These are phyloP conservation scores for Meghimatium bilineatum DNA, from an alignment of 2,888 invertebrate genomes.

Conservation along the genomic window DNA sequence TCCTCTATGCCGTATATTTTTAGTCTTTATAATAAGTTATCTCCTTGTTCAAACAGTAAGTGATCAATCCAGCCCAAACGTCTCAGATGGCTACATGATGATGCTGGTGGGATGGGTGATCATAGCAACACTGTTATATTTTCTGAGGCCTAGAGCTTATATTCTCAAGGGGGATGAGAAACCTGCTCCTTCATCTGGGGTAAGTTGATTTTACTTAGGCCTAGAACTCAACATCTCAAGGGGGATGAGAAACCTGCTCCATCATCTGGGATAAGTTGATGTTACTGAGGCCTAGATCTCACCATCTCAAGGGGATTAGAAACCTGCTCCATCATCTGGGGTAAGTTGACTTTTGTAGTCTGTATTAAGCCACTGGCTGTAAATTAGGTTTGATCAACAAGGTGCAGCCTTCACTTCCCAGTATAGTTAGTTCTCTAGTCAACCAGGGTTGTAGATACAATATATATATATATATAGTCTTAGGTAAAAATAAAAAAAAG, in stretches of 20 bases:
- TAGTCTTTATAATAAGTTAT: background rate
- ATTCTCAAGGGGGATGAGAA: constrained; percentile 75
- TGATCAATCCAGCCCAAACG: background rate
- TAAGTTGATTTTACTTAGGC: constrained; percentile 57
- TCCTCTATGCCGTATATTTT: too few species aligned
- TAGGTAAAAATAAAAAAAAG: too few species aligned
- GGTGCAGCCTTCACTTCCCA: too few species aligned
- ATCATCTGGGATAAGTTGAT: constrained; percentile 46
- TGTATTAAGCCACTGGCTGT: too few species aligned
- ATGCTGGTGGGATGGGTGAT: constrained; percentile 79
- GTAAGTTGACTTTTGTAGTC: too few species aligned
- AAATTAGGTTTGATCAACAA: too few species aligned
- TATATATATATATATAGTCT: too few species aligned
- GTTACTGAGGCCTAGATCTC: too few species aligned
- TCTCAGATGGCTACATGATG: constrained; percentile 73
- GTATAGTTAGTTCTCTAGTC: too few species aligned
- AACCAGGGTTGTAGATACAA: too few species aligned
- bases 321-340: too few species aligned
- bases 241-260: constrained; percentile 75
- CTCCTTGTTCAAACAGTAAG: constrained; percentile 3
- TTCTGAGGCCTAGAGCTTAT: constrained; percentile 79
- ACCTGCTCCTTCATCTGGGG: constrained; percentile 61
- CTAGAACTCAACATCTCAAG: constrained; percentile 76
- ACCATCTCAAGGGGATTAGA: too few species aligned
- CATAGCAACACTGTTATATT: constrained; percentile 79